A percentile compares a stretch with the other conserved stretches of the same genome.
phyloP scores from a whole-genome alignment of 1,140 invertebrate species.

The Cyrtorhinus lividipennis region DNA sequence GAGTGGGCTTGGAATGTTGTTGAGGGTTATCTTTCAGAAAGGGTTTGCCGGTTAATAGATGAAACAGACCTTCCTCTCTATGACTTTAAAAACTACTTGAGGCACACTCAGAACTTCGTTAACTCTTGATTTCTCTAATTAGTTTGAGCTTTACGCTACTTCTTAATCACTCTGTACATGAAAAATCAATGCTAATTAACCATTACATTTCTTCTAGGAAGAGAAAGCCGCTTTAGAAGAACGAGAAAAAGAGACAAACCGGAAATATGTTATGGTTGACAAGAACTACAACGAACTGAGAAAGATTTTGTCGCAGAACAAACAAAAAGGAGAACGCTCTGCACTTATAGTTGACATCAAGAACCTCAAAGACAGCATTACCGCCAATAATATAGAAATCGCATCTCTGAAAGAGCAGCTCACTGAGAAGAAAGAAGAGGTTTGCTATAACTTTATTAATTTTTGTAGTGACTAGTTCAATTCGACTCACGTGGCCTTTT shows the following conservation, averaged over 20 bases:
- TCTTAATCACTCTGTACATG: no score
- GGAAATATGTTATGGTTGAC: slow-evolving; percentile 31
- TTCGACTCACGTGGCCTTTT: neutral
- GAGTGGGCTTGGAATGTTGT: no score
- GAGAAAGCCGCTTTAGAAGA: slow-evolving; percentile 28
- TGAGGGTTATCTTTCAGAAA: no score
- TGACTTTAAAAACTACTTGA: no score
- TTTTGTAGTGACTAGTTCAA: slow-evolving; percentile 3
- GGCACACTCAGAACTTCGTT: neutral
- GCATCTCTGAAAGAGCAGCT: slow-evolving; percentile 34
- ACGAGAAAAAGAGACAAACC: slow-evolving; percentile 29
- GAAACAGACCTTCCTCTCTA: no score
- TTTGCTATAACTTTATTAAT: slow-evolving; percentile 23
- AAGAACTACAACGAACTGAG: slow-evolving; percentile 33
- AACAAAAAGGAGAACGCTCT: slow-evolving; percentile 33
- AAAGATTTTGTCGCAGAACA: slow-evolving; percentile 42
- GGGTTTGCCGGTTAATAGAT: no score
- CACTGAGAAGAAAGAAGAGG: slow-evolving; percentile 35
- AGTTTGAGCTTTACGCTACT: no score
- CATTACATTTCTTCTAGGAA: slow-evolving; percentile 19
- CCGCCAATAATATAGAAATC: slow-evolving; percentile 26
- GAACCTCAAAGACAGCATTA: slow-evolving; percentile 29
- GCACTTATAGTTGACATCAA: slow-evolving; percentile 30
- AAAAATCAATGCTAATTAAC: no score
- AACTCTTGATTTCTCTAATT: neutral